phyloP scores from a whole-genome alignment of 2,888 invertebrate species.

The Diplazon laetatorius region DNA sequence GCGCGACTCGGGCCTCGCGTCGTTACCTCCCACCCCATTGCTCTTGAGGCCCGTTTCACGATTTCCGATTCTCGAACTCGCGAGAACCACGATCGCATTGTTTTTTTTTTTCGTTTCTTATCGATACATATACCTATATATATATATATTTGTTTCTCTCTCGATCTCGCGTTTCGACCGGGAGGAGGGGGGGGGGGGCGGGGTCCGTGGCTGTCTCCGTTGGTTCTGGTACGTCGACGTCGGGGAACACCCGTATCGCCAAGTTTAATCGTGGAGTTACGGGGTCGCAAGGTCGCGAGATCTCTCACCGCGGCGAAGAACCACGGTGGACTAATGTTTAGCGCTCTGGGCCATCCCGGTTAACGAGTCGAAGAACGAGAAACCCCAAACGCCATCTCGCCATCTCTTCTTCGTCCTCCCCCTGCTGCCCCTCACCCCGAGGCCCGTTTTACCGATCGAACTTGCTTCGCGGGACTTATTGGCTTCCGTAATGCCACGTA shows the following conservation, averaged over 20 bases:
- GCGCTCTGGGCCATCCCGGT: constrained; percentile 61
- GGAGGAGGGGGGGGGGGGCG: no score
- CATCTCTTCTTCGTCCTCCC: constrained; percentile 51
- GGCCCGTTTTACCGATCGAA: no score
- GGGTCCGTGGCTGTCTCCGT: no score
- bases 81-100: constrained; percentile 22
- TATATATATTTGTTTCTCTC: constrained; percentile 23
- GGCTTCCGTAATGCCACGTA: constrained; percentile 10
- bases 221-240: constrained; percentile 50
- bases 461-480: constrained; percentile 19
- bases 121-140: no score
- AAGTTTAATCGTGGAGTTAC: constrained; percentile 65
- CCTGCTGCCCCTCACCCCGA: no score
- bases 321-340: constrained; percentile 65
- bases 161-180: constrained; percentile 42
- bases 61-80: constrained; percentile 59
- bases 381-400: constrained; percentile 60
- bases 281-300: constrained; percentile 68
- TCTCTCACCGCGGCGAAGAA: constrained; percentile 68
- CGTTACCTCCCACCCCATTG: constrained; percentile 52
- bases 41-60: constrained; percentile 54
- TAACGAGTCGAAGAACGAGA: constrained; percentile 61
- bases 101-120: constrained; percentile 30
- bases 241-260: constrained; percentile 68
- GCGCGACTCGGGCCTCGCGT: constrained; percentile 22